phyloP scores from a whole-genome alignment of 1,140 invertebrate species.

The Drosophila sucinea region DNA sequence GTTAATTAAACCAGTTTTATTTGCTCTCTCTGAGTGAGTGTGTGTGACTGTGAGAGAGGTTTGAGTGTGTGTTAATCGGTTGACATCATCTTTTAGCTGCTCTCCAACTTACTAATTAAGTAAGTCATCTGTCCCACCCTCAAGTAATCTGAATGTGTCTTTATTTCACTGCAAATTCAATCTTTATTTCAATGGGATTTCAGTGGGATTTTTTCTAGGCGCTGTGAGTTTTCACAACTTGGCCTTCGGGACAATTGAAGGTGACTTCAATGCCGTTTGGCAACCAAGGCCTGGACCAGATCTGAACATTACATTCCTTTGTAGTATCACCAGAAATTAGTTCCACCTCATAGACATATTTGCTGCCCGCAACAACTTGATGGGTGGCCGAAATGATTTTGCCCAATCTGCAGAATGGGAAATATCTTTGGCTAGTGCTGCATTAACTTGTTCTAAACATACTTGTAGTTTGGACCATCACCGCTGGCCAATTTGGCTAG shows the following conservation, averaged over 20 bases:
- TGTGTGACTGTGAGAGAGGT: not conserved
- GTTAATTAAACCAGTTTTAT: too few species aligned
- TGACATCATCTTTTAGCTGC: constrained; percentile 8
- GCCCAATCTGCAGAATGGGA: constrained; percentile 24
- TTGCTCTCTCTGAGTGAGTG: too few species aligned
- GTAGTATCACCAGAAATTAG: constrained; percentile 30
- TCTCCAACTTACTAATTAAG: too few species aligned
- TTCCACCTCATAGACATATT: constrained; percentile 34
- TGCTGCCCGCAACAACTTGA: constrained; percentile 42
- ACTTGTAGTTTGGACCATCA: constrained; percentile 52
- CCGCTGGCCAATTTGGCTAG: constrained; percentile 43
- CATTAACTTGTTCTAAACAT: not conserved
- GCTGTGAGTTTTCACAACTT: constrained; percentile 28
- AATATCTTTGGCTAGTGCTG: not conserved
- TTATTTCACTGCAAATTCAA: too few species aligned
- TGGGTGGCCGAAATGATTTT: constrained; percentile 40
- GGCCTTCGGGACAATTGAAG: constrained; percentile 40
- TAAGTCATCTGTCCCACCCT: too few species aligned
- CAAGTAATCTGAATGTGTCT: too few species aligned
- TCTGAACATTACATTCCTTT: constrained; percentile 41
- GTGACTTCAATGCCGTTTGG: constrained; percentile 43
- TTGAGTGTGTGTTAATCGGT: not conserved
- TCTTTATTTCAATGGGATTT: not conserved
- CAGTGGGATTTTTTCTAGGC: not conserved
- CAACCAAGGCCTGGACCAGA: constrained; percentile 49